phyloP scores from a whole-genome alignment of 2,888 invertebrate species.

The Scaptodrosophila latifasciaeformis region DNA sequence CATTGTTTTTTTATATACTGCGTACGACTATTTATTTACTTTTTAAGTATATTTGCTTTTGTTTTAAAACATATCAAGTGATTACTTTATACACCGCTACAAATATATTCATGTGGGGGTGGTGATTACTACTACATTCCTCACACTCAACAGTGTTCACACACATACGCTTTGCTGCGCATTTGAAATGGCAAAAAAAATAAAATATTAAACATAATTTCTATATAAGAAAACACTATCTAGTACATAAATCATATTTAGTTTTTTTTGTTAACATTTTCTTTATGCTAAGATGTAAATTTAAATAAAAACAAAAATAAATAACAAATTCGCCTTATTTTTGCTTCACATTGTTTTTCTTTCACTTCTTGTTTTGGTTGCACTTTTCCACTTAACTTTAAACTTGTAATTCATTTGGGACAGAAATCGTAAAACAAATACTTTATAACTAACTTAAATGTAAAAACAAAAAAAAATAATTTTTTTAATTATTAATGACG shows the following conservation, averaged over 20 bases:
- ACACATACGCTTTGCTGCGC: no score
- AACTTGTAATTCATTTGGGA: constrained; percentile 23
- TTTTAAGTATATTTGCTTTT: constrained; percentile 35
- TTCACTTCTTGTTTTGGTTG: neutral
- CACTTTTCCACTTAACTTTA: constrained; percentile 26
- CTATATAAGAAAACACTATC: constrained; percentile 44
- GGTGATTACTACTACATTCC: constrained; percentile 42
- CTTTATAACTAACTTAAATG: constrained; percentile 57
- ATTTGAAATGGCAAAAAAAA: constrained; percentile 35
- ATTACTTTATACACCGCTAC: constrained; percentile 24
- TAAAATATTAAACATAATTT: constrained; percentile 27
- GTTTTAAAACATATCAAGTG: constrained; percentile 43
- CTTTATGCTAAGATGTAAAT: constrained; percentile 32
- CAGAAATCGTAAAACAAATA: neutral
- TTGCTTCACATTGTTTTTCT: neutral
- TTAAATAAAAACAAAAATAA: constrained; percentile 31
- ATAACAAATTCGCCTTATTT: constrained; percentile 32
- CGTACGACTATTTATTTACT: constrained; percentile 59
- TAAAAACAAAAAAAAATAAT: constrained; percentile 26
- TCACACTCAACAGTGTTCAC: constrained; percentile 29
- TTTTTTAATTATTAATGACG: constrained; percentile 35
- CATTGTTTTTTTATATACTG: constrained; percentile 29
- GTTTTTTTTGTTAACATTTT: constrained; percentile 25
- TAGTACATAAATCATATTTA: no score
- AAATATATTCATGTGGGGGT: constrained; percentile 19